Evolutionary conservation across 2,113 vertebrate genomes (phyloP).

Genomic region (Clarias magur): DNA sequence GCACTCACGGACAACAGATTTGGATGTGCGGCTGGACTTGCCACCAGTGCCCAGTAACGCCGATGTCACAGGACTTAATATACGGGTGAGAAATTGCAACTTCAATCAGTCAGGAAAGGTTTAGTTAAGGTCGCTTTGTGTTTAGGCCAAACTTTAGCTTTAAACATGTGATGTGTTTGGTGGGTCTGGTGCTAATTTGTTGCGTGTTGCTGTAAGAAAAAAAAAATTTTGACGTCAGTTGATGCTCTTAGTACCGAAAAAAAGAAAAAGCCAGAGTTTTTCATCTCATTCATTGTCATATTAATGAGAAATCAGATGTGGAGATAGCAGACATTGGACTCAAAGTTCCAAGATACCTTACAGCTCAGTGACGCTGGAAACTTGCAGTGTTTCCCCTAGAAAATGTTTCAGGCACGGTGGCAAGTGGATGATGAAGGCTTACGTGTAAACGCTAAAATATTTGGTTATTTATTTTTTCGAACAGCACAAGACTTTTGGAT

Average conservation of each 20-base stretch:
- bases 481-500: no score
- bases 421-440: no score
- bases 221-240: no score
- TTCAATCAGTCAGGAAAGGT: neutral
- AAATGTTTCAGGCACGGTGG: no score
- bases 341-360: neutral
- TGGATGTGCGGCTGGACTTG: constrained; percentile 89
- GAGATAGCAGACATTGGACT: neutral
- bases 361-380: neutral
- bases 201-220: neutral
- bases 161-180: neutral
- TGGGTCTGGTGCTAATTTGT: neutral
- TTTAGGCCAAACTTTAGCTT: neutral
- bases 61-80: constrained; percentile 86
- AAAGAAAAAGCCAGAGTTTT: neutral
- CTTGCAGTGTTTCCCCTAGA: no score
- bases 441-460: no score
- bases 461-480: no score
- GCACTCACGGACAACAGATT: constrained; percentile 85
- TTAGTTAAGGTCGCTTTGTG: neutral
- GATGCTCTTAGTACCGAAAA: neutral
- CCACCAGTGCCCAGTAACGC: constrained; percentile 88
- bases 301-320: neutral
- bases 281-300: neutral
- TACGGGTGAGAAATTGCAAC: constrained; percentile 76